Evolutionary conservation across 92 coral and sea anemone genomes (phyloP), one percentile per base, ranked within the genome.

Genomic region (Phymanthus crucifer): DNA sequence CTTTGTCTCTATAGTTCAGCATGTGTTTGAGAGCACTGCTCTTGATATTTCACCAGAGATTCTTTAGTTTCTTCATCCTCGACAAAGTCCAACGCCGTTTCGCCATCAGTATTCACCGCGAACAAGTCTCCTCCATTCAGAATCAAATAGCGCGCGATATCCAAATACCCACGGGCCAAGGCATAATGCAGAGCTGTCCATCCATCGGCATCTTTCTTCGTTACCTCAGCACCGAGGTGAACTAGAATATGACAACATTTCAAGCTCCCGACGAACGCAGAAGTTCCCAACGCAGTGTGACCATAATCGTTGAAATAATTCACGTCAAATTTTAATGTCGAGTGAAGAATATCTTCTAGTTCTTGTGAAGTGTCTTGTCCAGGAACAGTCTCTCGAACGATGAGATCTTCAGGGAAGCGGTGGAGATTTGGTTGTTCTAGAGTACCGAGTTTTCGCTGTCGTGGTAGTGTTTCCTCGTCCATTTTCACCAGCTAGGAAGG

Each of bases 181-280:
- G 98, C 96, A 67, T 89, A 94, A 48, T 94, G 98, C 88, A 91
- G 77, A 2, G 98, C 95, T 0, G 98, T 91, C 98, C 98, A 94
- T 10, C 97, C 98, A 65, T 94, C 98, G 13, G 84, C 79, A 75
- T 91, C 98, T 32, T 83, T 72, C 69, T 87, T 86, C 0, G 65
- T 40, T 11, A 87, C 94, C 37, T 90, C 94, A 21, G 94, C 95
- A 34, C 92, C 92, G 6, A 88, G 88, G 13, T 91, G 81, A 52
- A 91, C 78, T 2, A 91, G 85, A 75, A 85, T 71, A 70, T 76
- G 74, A 75, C 95, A 88, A 73, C 91, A 94, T 40, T 78, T 86
- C 40, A 89, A 69, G 69, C 96, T 94, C 1, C 93, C 98, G 3
- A 91, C 85, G 76, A 91, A 94, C 13, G 98, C 95, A 12, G 98